phyloP scores from a whole-genome alignment of 2,797 vertebrate species.

The Phylloscopus collybita region DNA sequence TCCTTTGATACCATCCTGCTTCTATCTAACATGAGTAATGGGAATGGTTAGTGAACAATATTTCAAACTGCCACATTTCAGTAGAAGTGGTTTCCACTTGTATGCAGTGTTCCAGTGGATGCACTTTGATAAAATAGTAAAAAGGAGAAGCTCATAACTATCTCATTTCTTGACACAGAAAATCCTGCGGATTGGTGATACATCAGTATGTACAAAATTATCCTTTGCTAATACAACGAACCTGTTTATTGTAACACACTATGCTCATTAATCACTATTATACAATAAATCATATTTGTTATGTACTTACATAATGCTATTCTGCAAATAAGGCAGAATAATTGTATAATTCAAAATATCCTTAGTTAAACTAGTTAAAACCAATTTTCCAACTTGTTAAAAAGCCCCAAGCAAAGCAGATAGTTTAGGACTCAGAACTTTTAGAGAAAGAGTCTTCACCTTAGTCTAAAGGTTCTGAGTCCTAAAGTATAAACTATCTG shows the following conservation, averaged over 20 bases:
- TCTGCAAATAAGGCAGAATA: background rate
- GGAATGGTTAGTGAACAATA: slow-evolving; percentile 58
- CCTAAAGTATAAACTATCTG: background rate
- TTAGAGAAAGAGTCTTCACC: background rate
- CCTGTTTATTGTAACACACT: slow-evolving; percentile 6
- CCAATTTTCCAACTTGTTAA: background rate
- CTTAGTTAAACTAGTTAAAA: background rate
- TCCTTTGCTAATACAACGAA: slow-evolving; percentile 26
- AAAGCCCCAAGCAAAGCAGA: rapidly evolving
- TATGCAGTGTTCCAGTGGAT: slow-evolving; percentile 45
- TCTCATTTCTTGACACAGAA: slow-evolving; percentile 42
- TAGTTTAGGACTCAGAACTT: no score
- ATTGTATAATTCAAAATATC: background rate
- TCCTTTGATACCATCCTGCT: slow-evolving; percentile 47
- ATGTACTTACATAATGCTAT: background rate
- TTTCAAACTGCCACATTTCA: slow-evolving; percentile 60
- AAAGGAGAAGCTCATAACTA: slow-evolving; percentile 35
- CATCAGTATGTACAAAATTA: slow-evolving; percentile 42
- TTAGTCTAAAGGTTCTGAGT: background rate
- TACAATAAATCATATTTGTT: background rate
- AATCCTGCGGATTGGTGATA: slow-evolving; percentile 20
- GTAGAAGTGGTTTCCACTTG: slow-evolving; percentile 51
- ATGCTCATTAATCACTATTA: slow-evolving; percentile 23
- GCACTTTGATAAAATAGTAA: slow-evolving; percentile 54
- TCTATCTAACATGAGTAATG: slow-evolving; percentile 67